Percentiles rank a stretch among this genome's conserved stretches.
phyloP scores from a whole-genome alignment of 2,888 invertebrate genomes.

The Lithophane leautieri region DNA sequence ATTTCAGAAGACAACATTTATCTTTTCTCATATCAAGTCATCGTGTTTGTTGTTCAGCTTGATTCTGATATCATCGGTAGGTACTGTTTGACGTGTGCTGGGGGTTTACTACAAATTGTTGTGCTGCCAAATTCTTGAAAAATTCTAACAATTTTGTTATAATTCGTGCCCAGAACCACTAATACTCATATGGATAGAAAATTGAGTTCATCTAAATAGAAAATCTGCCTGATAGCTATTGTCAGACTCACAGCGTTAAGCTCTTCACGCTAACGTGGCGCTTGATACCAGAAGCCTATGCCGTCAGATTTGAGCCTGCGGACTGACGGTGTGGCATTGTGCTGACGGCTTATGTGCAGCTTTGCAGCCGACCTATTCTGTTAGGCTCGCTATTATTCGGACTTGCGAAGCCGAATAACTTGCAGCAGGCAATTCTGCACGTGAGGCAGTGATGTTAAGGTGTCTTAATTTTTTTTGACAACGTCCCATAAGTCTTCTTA shows the following conservation, averaged over 20 bases:
- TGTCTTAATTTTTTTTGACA: no score
- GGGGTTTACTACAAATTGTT: no score
- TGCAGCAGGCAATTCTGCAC: neutral
- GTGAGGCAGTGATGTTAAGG: neutral
- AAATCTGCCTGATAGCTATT: neutral
- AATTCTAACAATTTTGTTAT: neutral
- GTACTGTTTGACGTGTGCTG: neutral
- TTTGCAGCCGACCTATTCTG: constrained; percentile 5
- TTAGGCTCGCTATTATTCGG: constrained; percentile 2
- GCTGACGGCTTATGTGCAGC: constrained; percentile 37
- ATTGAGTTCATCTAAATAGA: neutral
- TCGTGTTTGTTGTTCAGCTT: neutral
- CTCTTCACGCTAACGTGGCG: neutral
- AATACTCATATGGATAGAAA: neutral
- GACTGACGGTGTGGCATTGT: constrained; percentile 20
- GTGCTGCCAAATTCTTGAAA: neutral
- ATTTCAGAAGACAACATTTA: neutral
- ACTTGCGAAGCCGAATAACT: neutral
- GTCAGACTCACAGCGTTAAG: neutral
- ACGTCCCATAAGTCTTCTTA: no score
- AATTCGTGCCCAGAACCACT: neutral
- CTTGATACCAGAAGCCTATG: constrained; percentile 5
- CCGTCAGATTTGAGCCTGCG: constrained; percentile 16
- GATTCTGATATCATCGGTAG: neutral
- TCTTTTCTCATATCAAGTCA: neutral